These are phyloP conservation scores for Xenopus laevis DNA, from an alignment of 2,113 vertebrate genomes.

Conservation along the genomic window DNA sequence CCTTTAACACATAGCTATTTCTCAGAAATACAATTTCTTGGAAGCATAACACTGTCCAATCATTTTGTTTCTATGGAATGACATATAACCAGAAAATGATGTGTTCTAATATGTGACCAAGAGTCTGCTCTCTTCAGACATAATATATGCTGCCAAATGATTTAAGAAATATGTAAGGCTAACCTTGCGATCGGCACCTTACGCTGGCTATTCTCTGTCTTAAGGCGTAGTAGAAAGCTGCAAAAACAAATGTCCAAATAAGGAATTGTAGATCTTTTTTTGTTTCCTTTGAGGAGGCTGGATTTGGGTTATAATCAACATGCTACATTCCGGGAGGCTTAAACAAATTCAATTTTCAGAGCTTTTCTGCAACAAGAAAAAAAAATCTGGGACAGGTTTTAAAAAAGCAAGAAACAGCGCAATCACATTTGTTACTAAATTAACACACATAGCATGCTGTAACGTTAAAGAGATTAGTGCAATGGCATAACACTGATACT, in stretches of 20 bases:
- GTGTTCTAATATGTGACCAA: slow-evolving; percentile 52
- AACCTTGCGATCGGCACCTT: slow-evolving; percentile 97
- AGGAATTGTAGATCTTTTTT: slow-evolving; percentile 73
- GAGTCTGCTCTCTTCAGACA: slow-evolving; percentile 66
- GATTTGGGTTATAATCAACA: slow-evolving; percentile 72
- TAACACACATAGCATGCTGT: slow-evolving; percentile 53
- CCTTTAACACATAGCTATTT: too few species aligned
- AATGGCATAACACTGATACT: slow-evolving; percentile 61
- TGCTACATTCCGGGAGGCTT: slow-evolving; percentile 75
- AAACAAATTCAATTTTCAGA: slow-evolving; percentile 72
- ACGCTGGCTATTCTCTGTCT: slow-evolving; percentile 95
- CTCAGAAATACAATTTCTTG: too few species aligned
- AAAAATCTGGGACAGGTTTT: slow-evolving; percentile 67
- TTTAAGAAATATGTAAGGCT: slow-evolving; percentile 85
- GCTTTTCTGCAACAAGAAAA: slow-evolving; percentile 71
- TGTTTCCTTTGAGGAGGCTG: slow-evolving; percentile 71
- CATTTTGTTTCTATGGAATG: background rate
- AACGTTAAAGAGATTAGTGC: slow-evolving; percentile 52
- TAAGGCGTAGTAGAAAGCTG: slow-evolving; percentile 98
- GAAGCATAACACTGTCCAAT: too few species aligned
- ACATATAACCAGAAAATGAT: background rate
- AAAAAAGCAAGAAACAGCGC: slow-evolving; percentile 59
- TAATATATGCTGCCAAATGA: slow-evolving; percentile 67
- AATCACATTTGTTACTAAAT: slow-evolving; percentile 56
- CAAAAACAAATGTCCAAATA: slow-evolving; percentile 96